Evolutionary conservation across 2,113 vertebrate genomes (phyloP).

Genomic region (Condylura cristata): DNA sequence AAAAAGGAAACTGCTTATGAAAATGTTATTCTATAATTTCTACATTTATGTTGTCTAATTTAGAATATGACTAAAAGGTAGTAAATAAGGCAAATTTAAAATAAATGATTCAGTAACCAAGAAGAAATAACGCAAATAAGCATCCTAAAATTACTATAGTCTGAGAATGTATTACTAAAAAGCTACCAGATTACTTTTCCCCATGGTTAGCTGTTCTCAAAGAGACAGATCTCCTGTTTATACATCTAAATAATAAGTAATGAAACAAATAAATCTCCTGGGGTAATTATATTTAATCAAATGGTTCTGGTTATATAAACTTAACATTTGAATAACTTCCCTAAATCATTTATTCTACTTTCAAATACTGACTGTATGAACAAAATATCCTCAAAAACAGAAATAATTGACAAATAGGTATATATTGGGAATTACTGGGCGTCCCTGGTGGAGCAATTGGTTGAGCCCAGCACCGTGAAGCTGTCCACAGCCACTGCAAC

Average conservation of each 20-base stretch:
- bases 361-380: background rate
- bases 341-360: background rate
- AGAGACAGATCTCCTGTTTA: background rate
- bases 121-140: conserved; percentile 60
- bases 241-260: conserved; percentile 62
- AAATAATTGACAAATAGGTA: background rate
- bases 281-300: background rate
- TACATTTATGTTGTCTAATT: conserved; percentile 52
- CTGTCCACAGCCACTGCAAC: too few relatives aligned
- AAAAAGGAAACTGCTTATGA: conserved; percentile 33
- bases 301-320: conserved; percentile 25
- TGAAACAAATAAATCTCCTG: conserved; percentile 30
- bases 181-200: background rate
- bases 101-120: conserved; percentile 68
- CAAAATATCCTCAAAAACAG: background rate
- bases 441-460: too few relatives aligned
- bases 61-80: conserved; percentile 57
- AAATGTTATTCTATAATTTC: conserved; percentile 16
- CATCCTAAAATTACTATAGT: conserved; percentile 54
- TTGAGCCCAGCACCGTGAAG: too few relatives aligned
- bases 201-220: conserved; percentile 50
- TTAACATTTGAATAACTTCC: conserved; percentile 44
- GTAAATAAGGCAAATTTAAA: conserved; percentile 79
- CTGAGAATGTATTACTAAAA: conserved; percentile 52
- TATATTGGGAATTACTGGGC: too few relatives aligned